Base-by-base conservation (phyloP, 1,140 invertebrate genomes). In the Eumeta japonica region DNA sequence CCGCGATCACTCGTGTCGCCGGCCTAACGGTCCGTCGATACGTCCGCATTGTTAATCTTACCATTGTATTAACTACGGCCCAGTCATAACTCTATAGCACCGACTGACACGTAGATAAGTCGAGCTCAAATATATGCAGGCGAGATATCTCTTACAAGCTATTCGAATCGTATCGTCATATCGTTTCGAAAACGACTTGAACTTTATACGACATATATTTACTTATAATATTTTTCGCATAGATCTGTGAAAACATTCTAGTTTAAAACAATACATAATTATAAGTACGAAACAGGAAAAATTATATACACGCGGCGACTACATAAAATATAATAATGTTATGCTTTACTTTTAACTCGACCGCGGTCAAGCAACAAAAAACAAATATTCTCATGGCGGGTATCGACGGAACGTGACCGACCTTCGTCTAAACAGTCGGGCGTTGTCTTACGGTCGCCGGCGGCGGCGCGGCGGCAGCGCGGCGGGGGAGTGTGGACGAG, bases 301-400 rank as follows among this genome's bases (percentile, higher is more conserved):
- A n/a, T n/a, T n/a, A n/a, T n/a, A n/a, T n/a, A n/a, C n/a, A n/a
- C n/a, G 62, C 62, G 68, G 68, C 68, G 63, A 64, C 58, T 57
- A 73, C 64, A 58, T 50, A 55, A 65, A 67, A 62, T 70, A 70
- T 68, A 62, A 60, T 68, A 62, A 71, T 68, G 71, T 73, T 73
- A 73, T 62, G 62, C 64, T 68, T 67, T 52, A 61, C 68, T 71
- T 67, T 73, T 71, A 60, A 63, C 64, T 64, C 54, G 55, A 58
- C 61, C 51, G 53, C 65, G 52, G 57, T 54, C 63, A 52, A 50
- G 58, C 59, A 62, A 65, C 62, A 73, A 73, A 73, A 73, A 73
- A 73, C 68, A 73, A 73, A 73, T 73, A 73, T 68, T 71, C 68
- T 73, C 68, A 71, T 71, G 66, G 59, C 48, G 54, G 55, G 64